Percentiles rank a stretch among this genome's conserved stretches.
phyloP scores from a whole-genome alignment of 2,888 invertebrate genomes.

The Phalera bucephala region DNA sequence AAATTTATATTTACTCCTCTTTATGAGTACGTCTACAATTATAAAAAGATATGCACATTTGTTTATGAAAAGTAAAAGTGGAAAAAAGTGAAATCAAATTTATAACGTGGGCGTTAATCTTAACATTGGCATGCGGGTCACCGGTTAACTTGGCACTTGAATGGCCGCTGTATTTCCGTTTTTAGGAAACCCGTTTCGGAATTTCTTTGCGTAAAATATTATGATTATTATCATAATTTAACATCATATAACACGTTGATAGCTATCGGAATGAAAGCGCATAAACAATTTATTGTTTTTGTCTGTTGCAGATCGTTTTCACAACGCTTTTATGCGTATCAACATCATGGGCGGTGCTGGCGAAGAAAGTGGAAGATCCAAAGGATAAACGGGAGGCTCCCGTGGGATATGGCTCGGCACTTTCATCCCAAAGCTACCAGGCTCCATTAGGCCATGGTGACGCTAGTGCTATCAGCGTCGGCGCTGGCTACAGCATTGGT shows the following conservation, averaged over 20 bases:
- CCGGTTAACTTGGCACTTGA: slow-evolving; percentile 45
- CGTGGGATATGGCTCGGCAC: slow-evolving; percentile 49
- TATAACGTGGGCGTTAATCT: slow-evolving; percentile 69
- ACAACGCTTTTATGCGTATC: slow-evolving; percentile 62
- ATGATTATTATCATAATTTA: slow-evolving; percentile 26
- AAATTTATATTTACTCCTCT: too few species aligned
- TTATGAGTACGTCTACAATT: too few species aligned
- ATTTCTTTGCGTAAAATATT: slow-evolving; percentile 41
- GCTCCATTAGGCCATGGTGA: slow-evolving; percentile 57
- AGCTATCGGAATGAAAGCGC: slow-evolving; percentile 21
- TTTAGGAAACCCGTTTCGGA: slow-evolving; percentile 53
- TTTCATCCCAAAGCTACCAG: slow-evolving; percentile 42
- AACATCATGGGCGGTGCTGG: slow-evolving; percentile 58
- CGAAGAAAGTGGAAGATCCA: slow-evolving; percentile 56
- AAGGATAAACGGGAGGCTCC: slow-evolving; percentile 72
- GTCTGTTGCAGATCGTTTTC: slow-evolving; percentile 64
- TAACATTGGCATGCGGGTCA: slow-evolving; percentile 68
- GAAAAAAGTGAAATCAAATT: slow-evolving; percentile 76
- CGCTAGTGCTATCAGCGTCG: slow-evolving; percentile 68
- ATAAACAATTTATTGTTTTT: slow-evolving; percentile 28
- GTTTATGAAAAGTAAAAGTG: slow-evolving; percentile 67
- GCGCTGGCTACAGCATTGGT: slow-evolving; percentile 75
- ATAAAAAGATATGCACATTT: slow-evolving; percentile 21
- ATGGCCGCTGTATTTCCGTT: slow-evolving; percentile 43
- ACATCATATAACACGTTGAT: slow-evolving; percentile 16